Percentiles rank a stretch among this genome's conserved stretches.
phyloP scores from a whole-genome alignment of 2,797 vertebrate genomes.

The Danio albolineatus region DNA sequence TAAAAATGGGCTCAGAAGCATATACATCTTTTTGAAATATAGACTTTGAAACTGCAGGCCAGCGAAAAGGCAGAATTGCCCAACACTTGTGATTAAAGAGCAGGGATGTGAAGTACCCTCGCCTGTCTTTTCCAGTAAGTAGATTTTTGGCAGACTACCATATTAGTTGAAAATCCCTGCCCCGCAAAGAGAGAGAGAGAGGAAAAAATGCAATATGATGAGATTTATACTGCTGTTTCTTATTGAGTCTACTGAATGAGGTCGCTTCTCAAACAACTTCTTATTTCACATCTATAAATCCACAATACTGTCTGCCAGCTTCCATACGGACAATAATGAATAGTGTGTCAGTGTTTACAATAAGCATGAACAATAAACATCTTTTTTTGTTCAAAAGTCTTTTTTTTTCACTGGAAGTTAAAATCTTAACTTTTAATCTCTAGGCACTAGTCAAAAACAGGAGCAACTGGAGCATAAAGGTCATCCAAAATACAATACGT shows the following conservation, averaged over 20 bases:
- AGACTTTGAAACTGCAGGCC: conserved; percentile 3
- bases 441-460: too few relatives aligned
- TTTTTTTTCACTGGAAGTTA: neutral
- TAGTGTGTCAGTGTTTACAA: neutral
- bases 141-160: conserved; percentile 44
- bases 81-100: conserved; percentile 32
- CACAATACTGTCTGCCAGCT: conserved; percentile 7
- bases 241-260: conserved; percentile 35
- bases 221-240: conserved; percentile 20
- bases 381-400: too few relatives aligned
- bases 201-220: conserved; percentile 30
- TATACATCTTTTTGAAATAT: neutral
- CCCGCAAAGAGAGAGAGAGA: neutral
- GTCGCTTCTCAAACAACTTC: conserved; percentile 5
- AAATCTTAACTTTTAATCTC: neutral
- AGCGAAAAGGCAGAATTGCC: conserved; percentile 20
- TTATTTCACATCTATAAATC: conserved; percentile 43
- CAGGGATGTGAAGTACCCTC: conserved; percentile 14
- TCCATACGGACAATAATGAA: neutral
- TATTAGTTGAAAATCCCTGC: conserved; percentile 46
- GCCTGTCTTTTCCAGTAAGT: conserved; percentile 33
- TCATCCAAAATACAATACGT: too few relatives aligned
- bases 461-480: too few relatives aligned
- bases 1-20: neutral
- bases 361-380: neutral